A percentile compares a stretch with the other conserved stretches of the same genome.
Conservation (phyloP, 2,797 vertebrate genomes). For the Distichodus sexfasciatus region DNA sequence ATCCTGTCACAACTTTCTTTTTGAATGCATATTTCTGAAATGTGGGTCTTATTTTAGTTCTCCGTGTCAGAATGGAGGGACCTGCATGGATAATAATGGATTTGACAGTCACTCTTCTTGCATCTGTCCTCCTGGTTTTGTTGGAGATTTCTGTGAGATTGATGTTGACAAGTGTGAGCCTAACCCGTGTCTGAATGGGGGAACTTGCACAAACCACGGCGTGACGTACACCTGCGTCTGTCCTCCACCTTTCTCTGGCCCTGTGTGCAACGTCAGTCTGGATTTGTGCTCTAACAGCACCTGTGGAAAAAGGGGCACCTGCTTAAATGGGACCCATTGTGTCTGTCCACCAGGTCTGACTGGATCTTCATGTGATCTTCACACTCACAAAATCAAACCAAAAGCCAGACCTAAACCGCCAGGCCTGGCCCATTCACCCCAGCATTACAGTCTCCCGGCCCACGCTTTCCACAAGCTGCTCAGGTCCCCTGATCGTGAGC, state of each 20-base stretch:
- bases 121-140: slow-evolving; percentile 82
- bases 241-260: slow-evolving; percentile 74
- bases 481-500: slow-evolving; percentile 73
- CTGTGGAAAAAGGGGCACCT: slow-evolving; percentile 82
- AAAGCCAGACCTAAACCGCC: slow-evolving; percentile 55
- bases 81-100: slow-evolving; percentile 74
- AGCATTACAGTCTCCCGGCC: slow-evolving; percentile 72
- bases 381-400: slow-evolving; percentile 50
- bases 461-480: slow-evolving; percentile 81
- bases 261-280: slow-evolving; percentile 76
- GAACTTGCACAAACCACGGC: slow-evolving; percentile 79
- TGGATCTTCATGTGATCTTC: slow-evolving; percentile 75
- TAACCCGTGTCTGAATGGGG: slow-evolving; percentile 85
- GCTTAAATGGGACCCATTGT: slow-evolving; percentile 77
- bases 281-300: slow-evolving; percentile 72
- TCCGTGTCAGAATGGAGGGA: slow-evolving; percentile 90
- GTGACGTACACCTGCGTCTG: slow-evolving; percentile 81
- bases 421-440: slow-evolving; percentile 52
- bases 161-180: slow-evolving; percentile 77
- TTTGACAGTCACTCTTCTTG: slow-evolving; percentile 76
- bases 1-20: too few relatives aligned
- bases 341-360: slow-evolving; percentile 77
- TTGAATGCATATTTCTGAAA: too few relatives aligned
- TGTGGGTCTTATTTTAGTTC: slow-evolving; percentile 63
- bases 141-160: slow-evolving; percentile 86